Conservation (phyloP, 2,797 vertebrate genomes). For the Poeciliopsis paucimaculata region DNA sequence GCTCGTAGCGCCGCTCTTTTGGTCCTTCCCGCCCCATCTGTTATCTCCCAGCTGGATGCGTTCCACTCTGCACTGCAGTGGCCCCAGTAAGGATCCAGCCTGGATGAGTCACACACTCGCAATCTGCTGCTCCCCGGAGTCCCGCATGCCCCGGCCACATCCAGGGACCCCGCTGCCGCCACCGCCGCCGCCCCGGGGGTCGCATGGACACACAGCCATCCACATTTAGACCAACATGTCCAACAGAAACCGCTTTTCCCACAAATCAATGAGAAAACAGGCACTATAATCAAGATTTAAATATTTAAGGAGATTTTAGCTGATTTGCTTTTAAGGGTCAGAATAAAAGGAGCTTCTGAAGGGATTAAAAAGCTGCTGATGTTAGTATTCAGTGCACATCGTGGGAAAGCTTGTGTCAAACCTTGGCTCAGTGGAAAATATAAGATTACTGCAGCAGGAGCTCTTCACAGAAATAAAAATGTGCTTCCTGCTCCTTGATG, state of each 20-base stretch:
- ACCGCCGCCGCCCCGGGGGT: conserved; percentile 30
- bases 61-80: conserved; percentile 73
- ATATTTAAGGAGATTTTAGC: background rate
- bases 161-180: conserved; percentile 34
- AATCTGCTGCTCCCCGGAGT: conserved; percentile 71
- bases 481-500: conserved; percentile 6
- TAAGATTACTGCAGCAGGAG: conserved; percentile 33
- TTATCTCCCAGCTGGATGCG: conserved; percentile 75
- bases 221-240: conserved; percentile 3
- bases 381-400: conserved; percentile 61
- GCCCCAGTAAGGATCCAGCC: conserved; percentile 57
- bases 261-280: background rate
- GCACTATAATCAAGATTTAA: background rate
- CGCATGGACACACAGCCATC: background rate
- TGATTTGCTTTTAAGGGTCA: conserved; percentile 16
- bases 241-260: background rate
- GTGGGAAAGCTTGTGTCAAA: conserved; percentile 39
- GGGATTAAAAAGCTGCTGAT: conserved; percentile 18
- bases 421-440: conserved; percentile 41
- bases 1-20: conserved; percentile 37
- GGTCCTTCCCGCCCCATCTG: conserved; percentile 59
- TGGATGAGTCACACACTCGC: conserved; percentile 74
- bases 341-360: conserved; percentile 21
- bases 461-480: conserved; percentile 7
- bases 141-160: conserved; percentile 54